Base-by-base conservation (phyloP, 2,888 invertebrate genomes). In the Deroplatys truncata region DNA sequence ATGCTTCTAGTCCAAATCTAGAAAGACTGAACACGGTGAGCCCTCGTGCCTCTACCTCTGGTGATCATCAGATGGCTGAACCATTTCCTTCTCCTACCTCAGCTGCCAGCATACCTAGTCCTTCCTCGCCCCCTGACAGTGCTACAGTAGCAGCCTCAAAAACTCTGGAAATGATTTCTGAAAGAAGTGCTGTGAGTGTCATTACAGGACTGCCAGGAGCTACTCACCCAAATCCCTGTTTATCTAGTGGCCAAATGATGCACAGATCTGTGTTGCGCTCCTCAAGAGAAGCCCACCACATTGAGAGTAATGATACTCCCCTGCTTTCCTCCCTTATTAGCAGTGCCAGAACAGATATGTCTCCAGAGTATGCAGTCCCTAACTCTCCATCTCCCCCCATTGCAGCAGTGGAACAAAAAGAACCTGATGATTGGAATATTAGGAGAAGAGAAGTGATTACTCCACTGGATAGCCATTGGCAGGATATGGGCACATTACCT, bases 71-170 rank as follows among this genome's bases (percentile, higher is more conserved):
- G 25, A 28, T 82, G 25, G 82, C 88, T 28, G 89, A 90, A 16
- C 88, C 89, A 13, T 89, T 86, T 85, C 90, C 90, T 20, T 90
- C 90, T 16, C 90, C 90, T 13, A 84, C 90, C 20, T 92, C 92
- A 1, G 93, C 93, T 20, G 93, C 93, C 0, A 93, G 93, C 89
- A 93, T 93, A 72, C 93, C 93, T 10, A 93, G 93, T 92, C 93
- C 93, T 28, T 93, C 93, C 4, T 93, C 93, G 91, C 93, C 93
- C 5, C 92, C 92, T 1, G 93, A 93, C 88, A 93, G 92, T 88
- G 92, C 92, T 49, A 92, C 92, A 88, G 93, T 93, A 5, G 92
- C 92, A 9, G 92, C 92, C 28, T 93, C 93, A 0, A 93, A 93
- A 88, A 93, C 93, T 0, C 90, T 93, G 10, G 93, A 93, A 20